Base-by-base conservation (phyloP, 2,888 invertebrate species). In the Meliscaeva auricollis region DNA sequence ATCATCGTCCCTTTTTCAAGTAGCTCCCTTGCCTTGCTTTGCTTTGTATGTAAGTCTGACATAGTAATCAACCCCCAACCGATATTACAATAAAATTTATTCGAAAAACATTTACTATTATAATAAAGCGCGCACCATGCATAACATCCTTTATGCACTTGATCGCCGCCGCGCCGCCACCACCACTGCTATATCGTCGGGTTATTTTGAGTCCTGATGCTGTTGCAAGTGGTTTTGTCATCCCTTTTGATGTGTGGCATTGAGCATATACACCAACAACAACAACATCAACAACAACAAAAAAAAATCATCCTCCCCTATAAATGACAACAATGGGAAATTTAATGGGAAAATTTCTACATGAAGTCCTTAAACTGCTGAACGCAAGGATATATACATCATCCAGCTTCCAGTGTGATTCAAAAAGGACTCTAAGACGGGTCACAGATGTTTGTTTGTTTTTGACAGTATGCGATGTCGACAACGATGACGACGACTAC, bases 201-300 rank as follows among this genome's bases (percentile, higher is more conserved):
- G n/a, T 41, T 60, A n/a, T 58, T 8, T 9, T 35, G 15, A 41
- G n/a, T 62, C 50, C 50, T 60, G 78, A 80, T 78, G 85, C 78
- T 87, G 85, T 76, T 87, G 88, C 80, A 88, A 88, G 88, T 88
- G 88, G 88, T 88, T 87, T 87, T 88, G 88, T 87, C 88, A 88
- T 88, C 87, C 87, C 88, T 81, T 88, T 88, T 85, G 85, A 85
- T 85, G 85, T 85, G 81, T 81, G 84, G 75, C 72, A 72, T 60
- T 58, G 58, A 54, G 26, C 22, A n/a, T 9, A 48, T 22, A 50
- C 20, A 69, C n/a, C 35, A 35, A 35, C 35, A 35, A 62, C n/a
- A n/a, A n/a, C n/a, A n/a, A n/a, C n/a, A n/a, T n/a, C n/a, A n/a
- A 32, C n/a, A 17, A 38, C 13, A 41, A 60, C 13, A 41, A 48